A percentile compares a stretch with the other conserved stretches of the same genome.
Evolutionary conservation across 2,797 vertebrate genomes (phyloP).

Genomic region (Sebastes oblongus): DNA sequence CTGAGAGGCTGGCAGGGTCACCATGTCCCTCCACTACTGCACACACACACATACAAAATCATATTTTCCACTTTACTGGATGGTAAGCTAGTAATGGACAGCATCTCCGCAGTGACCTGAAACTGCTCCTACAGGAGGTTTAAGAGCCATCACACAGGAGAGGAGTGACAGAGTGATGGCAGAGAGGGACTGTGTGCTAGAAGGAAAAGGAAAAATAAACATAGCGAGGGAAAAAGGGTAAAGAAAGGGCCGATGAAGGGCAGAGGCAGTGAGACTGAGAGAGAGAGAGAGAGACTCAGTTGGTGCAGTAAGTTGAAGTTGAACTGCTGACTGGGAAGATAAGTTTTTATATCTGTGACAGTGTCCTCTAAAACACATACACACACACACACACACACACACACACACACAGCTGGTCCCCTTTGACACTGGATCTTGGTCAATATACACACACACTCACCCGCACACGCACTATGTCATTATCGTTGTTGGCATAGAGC

Average conservation of each 20-base stretch:
- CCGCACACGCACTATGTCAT: slow-evolving; percentile 58
- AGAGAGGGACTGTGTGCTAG: slow-evolving; percentile 12
- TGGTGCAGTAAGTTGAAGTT: slow-evolving; percentile 17
- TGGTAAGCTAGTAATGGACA: slow-evolving; percentile 66
- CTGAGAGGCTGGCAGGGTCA: slow-evolving; percentile 20
- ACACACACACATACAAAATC: slow-evolving; percentile 21
- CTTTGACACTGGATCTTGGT: slow-evolving; percentile 59
- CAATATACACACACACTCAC: slow-evolving; percentile 54
- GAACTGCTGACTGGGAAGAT: slow-evolving; percentile 64
- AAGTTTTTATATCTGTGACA: slow-evolving; percentile 54
- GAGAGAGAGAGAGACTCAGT: not conserved
- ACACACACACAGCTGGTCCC: slow-evolving; percentile 39
- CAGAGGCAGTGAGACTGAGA: slow-evolving; percentile 7
- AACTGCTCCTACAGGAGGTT: slow-evolving; percentile 64
- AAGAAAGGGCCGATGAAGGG: slow-evolving; percentile 43
- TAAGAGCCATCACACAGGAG: slow-evolving; percentile 59
- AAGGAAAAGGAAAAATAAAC: slow-evolving; percentile 40
- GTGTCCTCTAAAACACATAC: slow-evolving; percentile 52
- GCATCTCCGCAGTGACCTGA: slow-evolving; percentile 60
- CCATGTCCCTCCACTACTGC: not conserved
- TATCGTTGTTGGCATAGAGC: slow-evolving; percentile 64
- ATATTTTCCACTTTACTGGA: slow-evolving; percentile 68
- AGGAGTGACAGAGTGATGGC: slow-evolving; percentile 29
- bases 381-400: slow-evolving; percentile 16
- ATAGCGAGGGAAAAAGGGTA: slow-evolving; percentile 34